Evolutionary conservation across 2,797 vertebrate species (phyloP).

Genomic region (Geotrypetes seraphini): DNA sequence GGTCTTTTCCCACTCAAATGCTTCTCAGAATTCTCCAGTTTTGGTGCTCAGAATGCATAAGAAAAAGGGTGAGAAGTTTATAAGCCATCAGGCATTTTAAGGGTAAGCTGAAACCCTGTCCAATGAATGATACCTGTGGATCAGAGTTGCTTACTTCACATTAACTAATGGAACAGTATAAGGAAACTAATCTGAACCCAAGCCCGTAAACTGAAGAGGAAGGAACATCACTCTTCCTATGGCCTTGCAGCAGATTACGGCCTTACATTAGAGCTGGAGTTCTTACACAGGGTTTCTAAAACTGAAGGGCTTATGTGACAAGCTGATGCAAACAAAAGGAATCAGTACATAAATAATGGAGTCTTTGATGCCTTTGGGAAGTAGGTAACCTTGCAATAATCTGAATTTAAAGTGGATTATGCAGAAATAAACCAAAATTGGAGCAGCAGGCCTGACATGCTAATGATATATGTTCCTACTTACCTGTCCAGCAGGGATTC

Average conservation of each 20-base stretch:
- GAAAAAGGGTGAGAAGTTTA: no score
- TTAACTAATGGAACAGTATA: background rate
- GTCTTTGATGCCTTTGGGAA: background rate
- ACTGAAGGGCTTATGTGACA: background rate
- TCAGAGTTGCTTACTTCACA: no score
- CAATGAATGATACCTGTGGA: no score
- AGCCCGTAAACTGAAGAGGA: background rate
- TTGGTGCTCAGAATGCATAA: no score
- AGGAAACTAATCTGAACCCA: background rate
- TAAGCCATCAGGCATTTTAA: no score
- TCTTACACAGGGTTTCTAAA: no score
- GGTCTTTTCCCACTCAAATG: no score
- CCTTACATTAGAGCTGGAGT: no score
- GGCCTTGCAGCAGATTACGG: background rate
- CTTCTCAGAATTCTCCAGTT: no score
- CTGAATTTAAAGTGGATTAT: background rate
- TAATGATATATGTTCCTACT: background rate
- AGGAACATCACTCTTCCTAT: background rate
- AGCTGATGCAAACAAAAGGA: background rate
- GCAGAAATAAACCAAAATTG: background rate
- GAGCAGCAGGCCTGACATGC: background rate
- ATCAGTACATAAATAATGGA: background rate
- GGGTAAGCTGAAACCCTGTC: no score
- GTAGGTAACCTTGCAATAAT: background rate
- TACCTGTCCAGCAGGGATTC: slow-evolving; percentile 42